Percentiles rank a stretch among this genome's conserved stretches.
phyloP scores from a whole-genome alignment of 2,797 vertebrate species.

The Liasis olivaceus region DNA sequence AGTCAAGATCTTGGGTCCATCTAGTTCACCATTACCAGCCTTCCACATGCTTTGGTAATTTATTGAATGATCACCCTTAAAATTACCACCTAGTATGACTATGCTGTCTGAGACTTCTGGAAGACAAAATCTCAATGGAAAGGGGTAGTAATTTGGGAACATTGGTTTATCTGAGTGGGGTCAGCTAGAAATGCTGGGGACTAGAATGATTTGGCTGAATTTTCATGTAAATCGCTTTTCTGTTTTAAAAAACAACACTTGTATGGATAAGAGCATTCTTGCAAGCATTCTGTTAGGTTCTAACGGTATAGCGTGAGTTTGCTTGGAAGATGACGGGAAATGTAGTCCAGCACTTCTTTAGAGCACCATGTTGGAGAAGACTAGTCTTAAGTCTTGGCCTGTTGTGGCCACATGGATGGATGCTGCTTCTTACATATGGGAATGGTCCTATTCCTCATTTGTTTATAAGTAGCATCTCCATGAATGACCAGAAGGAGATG shows the following conservation, averaged over 20 bases:
- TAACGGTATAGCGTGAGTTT: background rate
- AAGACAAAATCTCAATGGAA: background rate
- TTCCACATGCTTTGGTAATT: background rate
- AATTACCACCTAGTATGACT: background rate
- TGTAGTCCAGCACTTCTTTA: background rate
- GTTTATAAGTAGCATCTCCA: background rate
- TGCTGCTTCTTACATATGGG: background rate
- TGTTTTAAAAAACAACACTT: background rate
- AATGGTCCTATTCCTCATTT: background rate
- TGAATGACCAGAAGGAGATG: background rate
- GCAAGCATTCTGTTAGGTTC: background rate
- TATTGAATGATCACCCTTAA: background rate
- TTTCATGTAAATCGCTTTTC: background rate
- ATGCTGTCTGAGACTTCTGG: background rate
- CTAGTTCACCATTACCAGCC: background rate
- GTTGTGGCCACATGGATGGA: background rate
- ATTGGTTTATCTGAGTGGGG: background rate
- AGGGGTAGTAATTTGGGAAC: background rate
- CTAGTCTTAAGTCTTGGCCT: background rate
- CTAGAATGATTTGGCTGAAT: background rate
- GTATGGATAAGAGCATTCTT: background rate
- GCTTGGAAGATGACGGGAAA: background rate
- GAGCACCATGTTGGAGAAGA: background rate
- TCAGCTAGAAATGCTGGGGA: background rate
- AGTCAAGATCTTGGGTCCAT: background rate